Evolutionary conservation across 2,113 vertebrate species (phyloP), one percentile per base, ranked within the genome.

Genomic region (Cygnus buccinator): DNA sequence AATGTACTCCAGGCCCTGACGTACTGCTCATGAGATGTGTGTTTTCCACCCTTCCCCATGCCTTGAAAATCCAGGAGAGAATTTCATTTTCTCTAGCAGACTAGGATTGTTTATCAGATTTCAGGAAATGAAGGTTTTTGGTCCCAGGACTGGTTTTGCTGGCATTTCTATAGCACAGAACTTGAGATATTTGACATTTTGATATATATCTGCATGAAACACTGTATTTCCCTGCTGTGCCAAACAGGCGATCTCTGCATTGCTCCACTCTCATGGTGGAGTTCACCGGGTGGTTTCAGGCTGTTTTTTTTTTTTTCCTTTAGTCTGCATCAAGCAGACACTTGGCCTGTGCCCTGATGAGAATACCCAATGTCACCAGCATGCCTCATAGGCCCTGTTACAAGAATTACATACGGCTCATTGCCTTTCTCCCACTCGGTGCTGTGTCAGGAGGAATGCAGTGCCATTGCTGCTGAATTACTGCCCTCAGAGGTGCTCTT

Each of bases 231-330:
- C 35, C 44, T 70, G 68, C n/a, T 35, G 59, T 81, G 76, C 76
- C 80, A 91, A 83, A 58, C 41, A 61, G 39, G 22, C 11, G 10
- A 18, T 76, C 54, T 68, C 54, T 68, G 54, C 48, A 59, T 33
- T 41, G 29, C 84, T 44, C 58, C 29, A 25, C 5, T 29, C 48
- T 63, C 2, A 1, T 6, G 1, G 18, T 1, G 3, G 2, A 65
- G 29, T 26, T 35, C 39, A 57, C 0, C 0, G 26, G 9, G 62
- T n/a, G 66, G 43, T 22, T 82, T 82, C 0, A 1, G 59, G 46
- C 46, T 75, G n/a, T 78, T 46, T 55, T 78, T 59, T 55, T 77
- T 58, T 18, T 44, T 44, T 44, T 71, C 33, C 77, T 87, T 74
- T 28, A 39, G 10, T 11, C 31, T 5, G 1, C 22, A 33, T 46